These are phyloP conservation scores for Calonectris borealis DNA, from an alignment of 2,113 vertebrate genomes.

Conservation along the genomic window DNA sequence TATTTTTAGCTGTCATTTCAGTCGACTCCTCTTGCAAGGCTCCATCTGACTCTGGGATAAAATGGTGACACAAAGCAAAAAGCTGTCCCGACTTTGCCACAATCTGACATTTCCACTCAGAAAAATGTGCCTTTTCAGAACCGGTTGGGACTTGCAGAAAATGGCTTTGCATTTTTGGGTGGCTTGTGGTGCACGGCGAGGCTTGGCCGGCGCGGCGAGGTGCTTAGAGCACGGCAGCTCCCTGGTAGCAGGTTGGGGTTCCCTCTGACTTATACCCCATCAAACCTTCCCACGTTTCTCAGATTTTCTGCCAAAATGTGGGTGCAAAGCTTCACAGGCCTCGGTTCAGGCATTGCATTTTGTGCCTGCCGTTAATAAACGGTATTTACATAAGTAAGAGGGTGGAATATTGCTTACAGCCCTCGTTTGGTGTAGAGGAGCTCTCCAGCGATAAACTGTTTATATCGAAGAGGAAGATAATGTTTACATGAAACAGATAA, in stretches of 20 bases:
- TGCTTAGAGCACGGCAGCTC: neutral
- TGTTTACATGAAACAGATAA: neutral
- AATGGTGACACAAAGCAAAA: neutral
- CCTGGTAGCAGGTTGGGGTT: neutral
- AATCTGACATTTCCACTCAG: neutral
- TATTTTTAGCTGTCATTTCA: neutral
- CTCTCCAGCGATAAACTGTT: constrained; percentile 41
- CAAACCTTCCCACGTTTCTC: neutral
- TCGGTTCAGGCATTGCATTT: neutral
- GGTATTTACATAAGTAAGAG: constrained; percentile 48
- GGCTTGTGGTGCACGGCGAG: neutral
- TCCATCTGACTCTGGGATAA: neutral
- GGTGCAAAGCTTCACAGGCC: neutral
- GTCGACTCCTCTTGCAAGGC: neutral
- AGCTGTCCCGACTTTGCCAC: neutral
- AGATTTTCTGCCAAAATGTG: neutral
- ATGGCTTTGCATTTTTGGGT: neutral
- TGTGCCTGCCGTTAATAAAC: neutral
- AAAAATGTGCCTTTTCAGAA: neutral
- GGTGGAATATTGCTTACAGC: constrained; percentile 29
- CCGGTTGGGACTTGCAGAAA: neutral
- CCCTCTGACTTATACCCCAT: neutral
- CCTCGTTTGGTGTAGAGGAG: neutral
- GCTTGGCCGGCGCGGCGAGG: neutral
- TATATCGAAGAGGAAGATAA: neutral